These are phyloP conservation scores for Habroteleia sp. DNA, from an alignment of 2,888 invertebrate species.

Conservation along the genomic window DNA sequence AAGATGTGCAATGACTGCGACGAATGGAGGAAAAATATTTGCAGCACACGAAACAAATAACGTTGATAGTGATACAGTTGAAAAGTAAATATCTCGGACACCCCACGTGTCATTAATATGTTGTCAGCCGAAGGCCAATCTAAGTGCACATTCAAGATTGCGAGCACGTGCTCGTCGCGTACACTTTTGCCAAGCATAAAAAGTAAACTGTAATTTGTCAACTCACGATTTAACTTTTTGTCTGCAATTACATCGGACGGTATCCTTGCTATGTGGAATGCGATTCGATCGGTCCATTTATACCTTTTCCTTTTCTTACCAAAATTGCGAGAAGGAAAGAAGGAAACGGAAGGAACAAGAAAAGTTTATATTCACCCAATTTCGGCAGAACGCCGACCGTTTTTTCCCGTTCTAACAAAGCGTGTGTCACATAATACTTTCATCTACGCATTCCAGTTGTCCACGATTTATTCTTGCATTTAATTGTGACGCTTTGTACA, in stretches of 20 bases:
- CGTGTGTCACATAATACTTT: slow-evolving; percentile 35
- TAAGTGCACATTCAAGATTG: slow-evolving; percentile 15
- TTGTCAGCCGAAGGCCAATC: slow-evolving; percentile 20
- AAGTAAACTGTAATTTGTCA: slow-evolving; percentile 33
- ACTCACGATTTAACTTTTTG: slow-evolving; percentile 29
- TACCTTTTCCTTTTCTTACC: neutral
- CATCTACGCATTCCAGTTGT: slow-evolving; percentile 32
- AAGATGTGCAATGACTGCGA: no score
- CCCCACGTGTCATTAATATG: slow-evolving; percentile 21
- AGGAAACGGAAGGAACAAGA: neutral
- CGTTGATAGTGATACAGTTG: neutral
- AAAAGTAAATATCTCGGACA: slow-evolving; percentile 8
- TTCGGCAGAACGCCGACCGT: neutral
- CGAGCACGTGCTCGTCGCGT: slow-evolving; percentile 25
- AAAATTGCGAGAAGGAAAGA: slow-evolving; percentile 3
- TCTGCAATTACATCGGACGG: slow-evolving; percentile 1
- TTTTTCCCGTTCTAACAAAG: slow-evolving; percentile 28
- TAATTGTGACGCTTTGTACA: slow-evolving; percentile 30
- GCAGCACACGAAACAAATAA: neutral
- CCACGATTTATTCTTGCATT: slow-evolving; percentile 15
- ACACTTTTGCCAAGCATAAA: slow-evolving; percentile 13
- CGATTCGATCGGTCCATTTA: slow-evolving; percentile 12
- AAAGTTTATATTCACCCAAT: neutral
- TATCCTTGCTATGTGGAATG: slow-evolving; percentile 14
- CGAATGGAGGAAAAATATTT: no score